Evolutionary conservation across 1,140 invertebrate genomes (phyloP).

Genomic region (Anagrus nilaparvatae): DNA sequence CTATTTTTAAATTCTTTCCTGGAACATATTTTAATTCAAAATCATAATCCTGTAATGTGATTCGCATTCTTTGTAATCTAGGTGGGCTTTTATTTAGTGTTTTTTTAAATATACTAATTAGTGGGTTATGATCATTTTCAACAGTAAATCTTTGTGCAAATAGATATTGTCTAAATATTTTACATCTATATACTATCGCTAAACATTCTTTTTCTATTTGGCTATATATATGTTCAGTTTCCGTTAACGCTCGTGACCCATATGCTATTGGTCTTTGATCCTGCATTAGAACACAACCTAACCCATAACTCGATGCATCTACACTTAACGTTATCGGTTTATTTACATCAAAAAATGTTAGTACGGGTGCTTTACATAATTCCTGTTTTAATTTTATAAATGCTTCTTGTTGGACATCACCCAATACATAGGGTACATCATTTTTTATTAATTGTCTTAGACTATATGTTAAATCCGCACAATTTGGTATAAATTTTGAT

Average conservation of each 20-base stretch:
- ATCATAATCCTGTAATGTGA: slow-evolving; percentile 26
- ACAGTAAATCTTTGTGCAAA: slow-evolving; percentile 29
- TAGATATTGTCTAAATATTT: slow-evolving; percentile 38
- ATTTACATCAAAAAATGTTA: slow-evolving; percentile 20
- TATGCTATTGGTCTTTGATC: slow-evolving; percentile 25
- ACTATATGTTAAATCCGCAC: slow-evolving; percentile 11
- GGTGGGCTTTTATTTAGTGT: slow-evolving; percentile 23
- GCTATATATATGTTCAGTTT: slow-evolving; percentile 19
- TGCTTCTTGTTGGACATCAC: slow-evolving; percentile 2
- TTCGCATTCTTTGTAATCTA: slow-evolving; percentile 29
- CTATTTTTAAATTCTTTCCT: slow-evolving; percentile 35
- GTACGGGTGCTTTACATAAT: slow-evolving; percentile 21
- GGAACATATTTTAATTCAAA: slow-evolving; percentile 32
- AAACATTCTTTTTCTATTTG: slow-evolving; percentile 36
- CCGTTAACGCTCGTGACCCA: slow-evolving; percentile 10
- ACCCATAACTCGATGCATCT: slow-evolving; percentile 26
- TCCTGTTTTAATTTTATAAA: slow-evolving; percentile 24
- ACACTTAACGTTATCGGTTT: slow-evolving; percentile 22
- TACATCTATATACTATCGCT: slow-evolving; percentile 35
- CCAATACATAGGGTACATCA: slow-evolving; percentile 8
- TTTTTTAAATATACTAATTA: slow-evolving; percentile 28
- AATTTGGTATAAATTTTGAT: slow-evolving; percentile 18
- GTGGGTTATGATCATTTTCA: slow-evolving; percentile 32
- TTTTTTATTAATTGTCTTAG: no score
- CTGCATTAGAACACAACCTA: slow-evolving; percentile 23